These are phyloP conservation scores for Merodon equestris DNA, from an alignment of 2,888 invertebrate genomes.

Conservation along the genomic window DNA sequence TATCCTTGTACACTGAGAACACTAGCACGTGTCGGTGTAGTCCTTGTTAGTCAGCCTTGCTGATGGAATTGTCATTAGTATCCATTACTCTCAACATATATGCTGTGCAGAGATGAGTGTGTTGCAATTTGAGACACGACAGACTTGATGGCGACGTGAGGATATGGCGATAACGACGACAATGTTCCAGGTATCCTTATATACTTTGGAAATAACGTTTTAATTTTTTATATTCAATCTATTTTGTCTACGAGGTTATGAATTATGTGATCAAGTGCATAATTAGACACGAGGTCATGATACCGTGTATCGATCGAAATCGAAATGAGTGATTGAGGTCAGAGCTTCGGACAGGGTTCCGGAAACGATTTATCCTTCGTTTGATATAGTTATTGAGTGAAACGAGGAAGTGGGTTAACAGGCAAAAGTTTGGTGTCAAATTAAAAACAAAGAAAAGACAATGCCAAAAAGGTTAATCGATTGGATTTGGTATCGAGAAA, in stretches of 20 bases:
- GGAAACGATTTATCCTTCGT: constrained; percentile 21
- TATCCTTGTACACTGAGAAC: too few relatives aligned
- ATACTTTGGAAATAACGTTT: too few relatives aligned
- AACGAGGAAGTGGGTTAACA: background rate
- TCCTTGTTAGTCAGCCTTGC: background rate
- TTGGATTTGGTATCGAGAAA: constrained; percentile 24
- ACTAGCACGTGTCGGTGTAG: too few relatives aligned
- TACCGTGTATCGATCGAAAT: constrained; percentile 38
- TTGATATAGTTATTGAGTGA: background rate
- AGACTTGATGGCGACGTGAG: too few relatives aligned
- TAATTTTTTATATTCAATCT: too few relatives aligned
- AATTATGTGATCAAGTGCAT: constrained; percentile 40
- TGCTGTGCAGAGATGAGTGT: background rate
- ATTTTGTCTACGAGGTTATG: background rate
- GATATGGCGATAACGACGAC: too few relatives aligned
- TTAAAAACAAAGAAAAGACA: constrained; percentile 14
- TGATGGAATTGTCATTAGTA: background rate
- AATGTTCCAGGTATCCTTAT: too few relatives aligned
- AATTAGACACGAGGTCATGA: constrained; percentile 33
- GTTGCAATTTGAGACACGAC: background rate
- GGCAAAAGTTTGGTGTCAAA: too few relatives aligned
- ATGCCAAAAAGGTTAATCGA: constrained; percentile 37
- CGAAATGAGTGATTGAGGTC: constrained; percentile 31
- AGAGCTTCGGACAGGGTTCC: background rate
- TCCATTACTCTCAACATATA: too few relatives aligned